A percentile compares a stretch with the other conserved stretches of the same genome.
These are phyloP conservation scores for Rhagoletis zephyria DNA, from an alignment of 1,140 invertebrate genomes.

Conservation along the genomic window DNA sequence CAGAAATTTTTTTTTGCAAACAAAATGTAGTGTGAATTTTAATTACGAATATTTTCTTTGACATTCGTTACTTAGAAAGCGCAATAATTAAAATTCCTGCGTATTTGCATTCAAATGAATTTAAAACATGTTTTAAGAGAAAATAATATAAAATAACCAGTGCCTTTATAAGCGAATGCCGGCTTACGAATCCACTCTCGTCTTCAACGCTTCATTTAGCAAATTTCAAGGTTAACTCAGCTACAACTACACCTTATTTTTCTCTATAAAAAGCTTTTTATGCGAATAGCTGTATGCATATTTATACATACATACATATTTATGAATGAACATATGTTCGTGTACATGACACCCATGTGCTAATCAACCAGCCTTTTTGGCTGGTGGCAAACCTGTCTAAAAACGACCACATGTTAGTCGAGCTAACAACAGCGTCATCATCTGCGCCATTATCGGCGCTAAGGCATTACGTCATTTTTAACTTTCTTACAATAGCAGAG, in stretches of 20 bases:
- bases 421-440: background rate
- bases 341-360: background rate
- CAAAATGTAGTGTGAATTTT: no score
- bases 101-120: no score
- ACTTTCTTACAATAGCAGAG: background rate
- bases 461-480: conserved; percentile 37
- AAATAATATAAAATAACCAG: no score
- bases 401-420: background rate
- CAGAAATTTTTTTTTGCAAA: no score
- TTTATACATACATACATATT: background rate
- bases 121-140: no score
- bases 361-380: conserved; percentile 27
- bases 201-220: background rate
- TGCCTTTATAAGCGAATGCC: no score
- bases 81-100: no score
- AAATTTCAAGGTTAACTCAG: conserved; percentile 34
- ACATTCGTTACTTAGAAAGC: no score
- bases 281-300: background rate
- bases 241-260: background rate
- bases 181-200: background rate
- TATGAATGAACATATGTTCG: background rate
- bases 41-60: no score
- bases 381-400: conserved; percentile 16
- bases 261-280: background rate
- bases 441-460: conserved; percentile 21